Evolutionary conservation across 2,797 vertebrate genomes (phyloP).

Genomic region (Cynopterus sphinx): DNA sequence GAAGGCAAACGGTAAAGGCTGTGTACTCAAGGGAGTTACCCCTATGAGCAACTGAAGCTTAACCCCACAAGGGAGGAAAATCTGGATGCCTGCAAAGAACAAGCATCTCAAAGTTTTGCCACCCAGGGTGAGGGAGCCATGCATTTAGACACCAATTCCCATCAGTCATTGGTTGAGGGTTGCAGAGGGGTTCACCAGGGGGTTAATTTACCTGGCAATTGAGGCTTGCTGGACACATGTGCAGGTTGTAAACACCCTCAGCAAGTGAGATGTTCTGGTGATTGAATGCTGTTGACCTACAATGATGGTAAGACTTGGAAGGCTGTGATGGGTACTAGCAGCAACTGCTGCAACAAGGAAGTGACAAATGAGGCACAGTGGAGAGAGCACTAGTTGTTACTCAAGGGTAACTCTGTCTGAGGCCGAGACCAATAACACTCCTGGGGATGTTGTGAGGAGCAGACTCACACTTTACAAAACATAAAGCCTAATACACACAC

Average conservation of each 20-base stretch:
- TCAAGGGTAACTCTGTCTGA: not conserved
- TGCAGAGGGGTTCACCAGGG: not conserved
- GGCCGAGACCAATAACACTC: not conserved
- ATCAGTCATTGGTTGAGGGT: not conserved
- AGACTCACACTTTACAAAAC: not conserved
- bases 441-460: not conserved
- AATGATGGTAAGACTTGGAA: not conserved
- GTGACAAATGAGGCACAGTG: not conserved
- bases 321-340: not conserved
- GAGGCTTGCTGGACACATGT: not conserved
- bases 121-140: not conserved
- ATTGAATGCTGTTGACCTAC: not conserved
- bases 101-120: not conserved
- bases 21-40: not conserved
- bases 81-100: not conserved
- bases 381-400: not conserved
- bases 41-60: not conserved
- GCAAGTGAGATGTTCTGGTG: not conserved
- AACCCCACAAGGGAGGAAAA: not conserved
- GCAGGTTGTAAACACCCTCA: not conserved
- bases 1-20: not conserved
- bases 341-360: not conserved
- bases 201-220: not conserved
- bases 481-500: not conserved
- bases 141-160: not conserved